These are phyloP conservation scores for Tenthredo amoena DNA, from an alignment of 2,888 invertebrate species.

Conservation along the genomic window DNA sequence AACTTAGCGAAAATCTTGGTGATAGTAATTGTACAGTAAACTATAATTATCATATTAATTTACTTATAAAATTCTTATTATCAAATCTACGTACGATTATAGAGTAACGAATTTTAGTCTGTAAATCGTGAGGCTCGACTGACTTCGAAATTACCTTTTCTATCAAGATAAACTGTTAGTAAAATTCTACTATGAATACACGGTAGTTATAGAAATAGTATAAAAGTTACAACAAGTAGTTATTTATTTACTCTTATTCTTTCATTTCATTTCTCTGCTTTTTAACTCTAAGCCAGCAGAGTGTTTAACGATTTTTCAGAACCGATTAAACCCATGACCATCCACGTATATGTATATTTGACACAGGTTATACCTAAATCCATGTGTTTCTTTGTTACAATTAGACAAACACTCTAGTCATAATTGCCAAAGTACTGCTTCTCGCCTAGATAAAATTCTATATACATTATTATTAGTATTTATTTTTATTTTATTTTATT, in stretches of 20 bases:
- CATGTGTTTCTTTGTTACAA: constrained; percentile 5
- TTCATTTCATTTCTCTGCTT: background rate
- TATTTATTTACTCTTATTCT: constrained; percentile 5
- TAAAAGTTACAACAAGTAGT: constrained; percentile 41
- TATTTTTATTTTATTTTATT: background rate
- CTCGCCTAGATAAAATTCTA: constrained; percentile 28
- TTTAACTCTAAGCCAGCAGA: background rate
- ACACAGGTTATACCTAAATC: background rate
- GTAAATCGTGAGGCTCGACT: background rate
- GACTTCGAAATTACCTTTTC: background rate
- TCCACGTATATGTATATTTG: background rate
- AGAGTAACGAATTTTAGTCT: background rate
- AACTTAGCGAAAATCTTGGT: background rate
- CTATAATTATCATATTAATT: background rate
- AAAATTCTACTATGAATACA: constrained; percentile 30
- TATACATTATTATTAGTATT: constrained; percentile 31
- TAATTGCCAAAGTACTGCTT: constrained; percentile 16
- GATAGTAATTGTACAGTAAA: background rate
- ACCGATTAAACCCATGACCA: background rate
- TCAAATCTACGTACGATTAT: background rate
- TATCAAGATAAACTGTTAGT: background rate
- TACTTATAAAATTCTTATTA: background rate
- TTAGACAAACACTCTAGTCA: background rate
- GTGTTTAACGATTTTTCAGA: background rate
- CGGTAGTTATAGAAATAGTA: constrained; percentile 43